Evolutionary conservation across 2,113 vertebrate genomes (phyloP), one percentile per base, ranked within the genome.

Genomic region (Copsychus sechellarum): DNA sequence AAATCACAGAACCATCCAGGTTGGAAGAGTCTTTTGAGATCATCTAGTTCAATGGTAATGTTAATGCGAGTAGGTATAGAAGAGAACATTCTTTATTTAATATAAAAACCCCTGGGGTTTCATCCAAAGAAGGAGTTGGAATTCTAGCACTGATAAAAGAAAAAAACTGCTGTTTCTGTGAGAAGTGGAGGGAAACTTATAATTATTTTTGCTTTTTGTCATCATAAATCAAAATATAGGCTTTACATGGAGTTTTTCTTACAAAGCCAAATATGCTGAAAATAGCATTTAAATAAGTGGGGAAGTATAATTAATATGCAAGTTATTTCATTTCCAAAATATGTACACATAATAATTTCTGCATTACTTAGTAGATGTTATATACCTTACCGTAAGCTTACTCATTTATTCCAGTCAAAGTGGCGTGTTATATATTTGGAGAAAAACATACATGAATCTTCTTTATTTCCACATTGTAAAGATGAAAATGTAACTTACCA

Each of bases 401-500:
- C 13, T 50, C 36, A 57, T 91, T 93, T 91, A n/a, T 80, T 91
- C 0, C 9, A 73, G n/a, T 79, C n/a, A 80, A 91, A 88, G 14
- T 62, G 34, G 33, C 20, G 12, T 50, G 34, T 25, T 90, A 88
- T 81, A 74, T 62, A 88, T 29, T 7, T 18, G 71, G 48, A 90
- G 22, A 83, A 95, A 95, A 73, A 5, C 40, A 71, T 33, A 51
- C 51, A 94, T 60, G 79, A 77, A 88, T 94, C 81, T 83, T 88
- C 33, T 57, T 93, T 79, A 93, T 90, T 88, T 94, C n/a, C 51
- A 57, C 20, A 83, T 14, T 60, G 20, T 60, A 92, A 80, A 93
- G 29, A 86, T 47, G 51, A 73, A 95, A 95, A 88, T 51, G 45
- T 22, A 84, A 48, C 51, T 83, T 67, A 28, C 56, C 81, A 81